Conservation (phyloP, 1,140 invertebrate genomes). For the Dinoponera quadriceps region DNA sequence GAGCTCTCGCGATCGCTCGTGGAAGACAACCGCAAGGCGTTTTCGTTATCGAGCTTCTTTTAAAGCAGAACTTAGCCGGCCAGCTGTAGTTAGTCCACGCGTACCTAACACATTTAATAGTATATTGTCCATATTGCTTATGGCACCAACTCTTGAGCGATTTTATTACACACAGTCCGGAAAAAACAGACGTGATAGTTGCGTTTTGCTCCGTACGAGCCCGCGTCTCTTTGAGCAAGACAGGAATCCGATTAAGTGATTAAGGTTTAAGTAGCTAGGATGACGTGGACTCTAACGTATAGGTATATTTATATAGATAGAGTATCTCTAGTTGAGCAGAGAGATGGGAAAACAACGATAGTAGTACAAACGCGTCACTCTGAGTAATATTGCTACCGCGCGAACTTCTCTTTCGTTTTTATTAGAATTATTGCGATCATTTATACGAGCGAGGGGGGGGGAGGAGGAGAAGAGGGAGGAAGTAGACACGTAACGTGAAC, state of each 20-base stretch:
- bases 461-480: too few relatives aligned
- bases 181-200: slow-evolving; percentile 51
- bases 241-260: slow-evolving; percentile 70
- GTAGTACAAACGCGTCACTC: slow-evolving; percentile 58
- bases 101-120: slow-evolving; percentile 70
- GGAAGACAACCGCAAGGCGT: slow-evolving; percentile 39
- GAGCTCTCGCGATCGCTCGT: slow-evolving; percentile 12
- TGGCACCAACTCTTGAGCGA: slow-evolving; percentile 80
- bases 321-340: slow-evolving; percentile 81
- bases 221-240: slow-evolving; percentile 63
- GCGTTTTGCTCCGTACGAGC: slow-evolving; percentile 27
- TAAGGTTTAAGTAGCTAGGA: slow-evolving; percentile 65
- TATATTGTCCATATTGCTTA: slow-evolving; percentile 82
- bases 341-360: slow-evolving; percentile 73
- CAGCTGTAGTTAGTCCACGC: slow-evolving; percentile 79
- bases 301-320: slow-evolving; percentile 69
- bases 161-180: slow-evolving; percentile 62
- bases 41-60: slow-evolving; percentile 43
- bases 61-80: slow-evolving; percentile 72
- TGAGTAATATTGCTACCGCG: slow-evolving; percentile 68
- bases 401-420: slow-evolving; percentile 53
- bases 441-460: slow-evolving; percentile 61
- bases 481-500: slow-evolving; percentile 45
- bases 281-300: slow-evolving; percentile 68
- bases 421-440: slow-evolving; percentile 73